phyloP scores from a whole-genome alignment of 2,797 vertebrate species.

The Lepus townsendii region DNA sequence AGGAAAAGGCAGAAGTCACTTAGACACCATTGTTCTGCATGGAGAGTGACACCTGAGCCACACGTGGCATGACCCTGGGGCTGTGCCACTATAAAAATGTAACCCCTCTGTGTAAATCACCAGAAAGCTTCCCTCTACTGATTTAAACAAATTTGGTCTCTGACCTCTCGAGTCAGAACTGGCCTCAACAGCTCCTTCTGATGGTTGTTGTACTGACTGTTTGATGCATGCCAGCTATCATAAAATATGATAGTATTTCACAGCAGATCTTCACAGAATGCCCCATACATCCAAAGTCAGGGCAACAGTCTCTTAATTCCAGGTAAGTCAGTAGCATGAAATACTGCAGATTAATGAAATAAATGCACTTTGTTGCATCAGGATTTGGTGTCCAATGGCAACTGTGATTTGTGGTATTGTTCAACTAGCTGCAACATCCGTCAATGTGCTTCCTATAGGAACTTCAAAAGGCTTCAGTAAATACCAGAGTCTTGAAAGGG shows the following conservation, averaged over 20 bases:
- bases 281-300: slow-evolving; percentile 23
- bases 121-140: slow-evolving; percentile 61
- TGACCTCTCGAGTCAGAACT: slow-evolving; percentile 73
- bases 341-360: slow-evolving; percentile 63
- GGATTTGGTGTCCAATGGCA: slow-evolving; percentile 15
- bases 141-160: slow-evolving; percentile 82
- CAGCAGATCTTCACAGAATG: slow-evolving; percentile 64
- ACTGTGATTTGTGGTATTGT: slow-evolving; percentile 46
- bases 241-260: slow-evolving; percentile 71
- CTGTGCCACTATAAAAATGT: slow-evolving; percentile 71
- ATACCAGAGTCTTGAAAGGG: slow-evolving; percentile 62
- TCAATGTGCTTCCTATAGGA: slow-evolving; percentile 40
- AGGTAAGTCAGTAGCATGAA: slow-evolving; percentile 55
- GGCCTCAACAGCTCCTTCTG: slow-evolving; percentile 74
- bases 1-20: slow-evolving; percentile 5
- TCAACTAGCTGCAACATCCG: slow-evolving; percentile 38
- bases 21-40: slow-evolving; percentile 35
- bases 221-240: slow-evolving; percentile 68
- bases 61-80: slow-evolving; percentile 29
- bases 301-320: slow-evolving; percentile 39
- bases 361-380: slow-evolving; percentile 31
- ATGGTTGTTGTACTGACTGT: slow-evolving; percentile 50
- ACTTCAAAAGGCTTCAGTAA: slow-evolving; percentile 75
- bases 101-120: slow-evolving; percentile 79
- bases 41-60: slow-evolving; percentile 56